Evolutionary conservation across 1,140 invertebrate species (phyloP).

Genomic region (Calephelis virginiensis): DNA sequence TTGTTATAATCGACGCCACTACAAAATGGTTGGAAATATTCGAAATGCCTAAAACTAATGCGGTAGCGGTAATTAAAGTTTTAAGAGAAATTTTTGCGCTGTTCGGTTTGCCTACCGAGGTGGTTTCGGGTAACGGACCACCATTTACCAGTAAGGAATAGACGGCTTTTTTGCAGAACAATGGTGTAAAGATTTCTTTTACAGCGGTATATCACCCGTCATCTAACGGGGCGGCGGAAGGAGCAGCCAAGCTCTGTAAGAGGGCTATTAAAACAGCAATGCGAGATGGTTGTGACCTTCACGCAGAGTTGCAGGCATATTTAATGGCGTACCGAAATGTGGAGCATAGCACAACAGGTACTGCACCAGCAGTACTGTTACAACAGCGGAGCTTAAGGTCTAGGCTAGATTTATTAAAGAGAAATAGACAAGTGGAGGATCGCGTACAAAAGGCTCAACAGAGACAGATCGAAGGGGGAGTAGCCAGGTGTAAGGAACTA

Average conservation of each 20-base stretch:
- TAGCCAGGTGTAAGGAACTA: too few relatives aligned
- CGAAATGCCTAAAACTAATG: slow-evolving; percentile 27
- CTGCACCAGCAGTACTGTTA: slow-evolving; percentile 23
- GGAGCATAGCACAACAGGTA: slow-evolving; percentile 25
- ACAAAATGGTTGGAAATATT: slow-evolving; percentile 39
- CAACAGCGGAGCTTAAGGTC: slow-evolving; percentile 12
- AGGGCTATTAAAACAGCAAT: slow-evolving; percentile 28
- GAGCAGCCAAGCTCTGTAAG: slow-evolving; percentile 24
- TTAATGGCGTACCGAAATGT: slow-evolving; percentile 30
- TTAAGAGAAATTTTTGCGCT: slow-evolving; percentile 33
- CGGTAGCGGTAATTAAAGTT: slow-evolving; percentile 27
- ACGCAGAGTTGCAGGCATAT: slow-evolving; percentile 27
- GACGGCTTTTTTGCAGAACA: slow-evolving; percentile 34
- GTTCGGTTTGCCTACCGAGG: slow-evolving; percentile 44
- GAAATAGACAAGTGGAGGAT: background rate
- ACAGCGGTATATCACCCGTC: slow-evolving; percentile 25
- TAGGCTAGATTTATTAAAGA: slow-evolving; percentile 20
- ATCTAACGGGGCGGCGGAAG: slow-evolving; percentile 28
- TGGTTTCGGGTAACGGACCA: slow-evolving; percentile 50
- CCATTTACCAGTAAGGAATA: slow-evolving; percentile 44
- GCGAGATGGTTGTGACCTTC: slow-evolving; percentile 21
- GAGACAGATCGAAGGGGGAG: background rate
- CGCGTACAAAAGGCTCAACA: background rate
- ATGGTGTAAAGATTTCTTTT: slow-evolving; percentile 21
- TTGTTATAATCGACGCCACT: slow-evolving; percentile 37